Evolutionary conservation across 2,888 invertebrate genomes (phyloP), one percentile per base, ranked within the genome.

Genomic region (Drosophila melanosoma): DNA sequence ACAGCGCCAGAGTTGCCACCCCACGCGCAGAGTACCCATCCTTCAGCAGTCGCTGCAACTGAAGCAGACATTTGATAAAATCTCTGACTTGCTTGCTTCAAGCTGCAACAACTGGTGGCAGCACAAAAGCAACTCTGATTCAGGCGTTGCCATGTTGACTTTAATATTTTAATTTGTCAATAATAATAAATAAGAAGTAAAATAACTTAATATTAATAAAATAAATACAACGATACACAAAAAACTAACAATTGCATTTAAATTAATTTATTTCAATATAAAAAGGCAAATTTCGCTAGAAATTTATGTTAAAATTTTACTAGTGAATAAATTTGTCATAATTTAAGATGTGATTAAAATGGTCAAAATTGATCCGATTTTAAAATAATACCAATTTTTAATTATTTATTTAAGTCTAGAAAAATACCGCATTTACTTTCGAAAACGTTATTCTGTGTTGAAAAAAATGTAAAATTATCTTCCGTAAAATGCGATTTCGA

Each of bases 31-130:
- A 74, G 63, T 64, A 54, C 58, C 67, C 59, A 45, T 61, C 67
- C 59, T 49, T 74, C 60, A 56, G 48, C 45, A 69, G 59, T 60
- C 72, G 56, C 67, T 75, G 85, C 82, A 81, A 76, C 70, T 75
- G 87, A 54, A 72, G 79, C 82, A 87, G 76, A 82, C 69, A 87
- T 84, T 84, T 71, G 35, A 60, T 65, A 73, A 15, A 15, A 11
- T 23, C 20, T 17, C 32, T n/a, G 8, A 15, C 4, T 29, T 29
- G 32, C 1, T 17, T 12, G 7, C 23, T 36, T 23, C 7, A 26
- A 38, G 17, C 26, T 54, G 33, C 40, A 42, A 15, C 42, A 42
- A 51, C 36, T 38, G 38, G 20, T 49, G 33, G 12, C 49, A 61
- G 29, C 42, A 6, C 32, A 35, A 20, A 45, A 45, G 15, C 15